Base-by-base conservation (phyloP, 2,113 vertebrate genomes). In the Takifugu bimaculatus region DNA sequence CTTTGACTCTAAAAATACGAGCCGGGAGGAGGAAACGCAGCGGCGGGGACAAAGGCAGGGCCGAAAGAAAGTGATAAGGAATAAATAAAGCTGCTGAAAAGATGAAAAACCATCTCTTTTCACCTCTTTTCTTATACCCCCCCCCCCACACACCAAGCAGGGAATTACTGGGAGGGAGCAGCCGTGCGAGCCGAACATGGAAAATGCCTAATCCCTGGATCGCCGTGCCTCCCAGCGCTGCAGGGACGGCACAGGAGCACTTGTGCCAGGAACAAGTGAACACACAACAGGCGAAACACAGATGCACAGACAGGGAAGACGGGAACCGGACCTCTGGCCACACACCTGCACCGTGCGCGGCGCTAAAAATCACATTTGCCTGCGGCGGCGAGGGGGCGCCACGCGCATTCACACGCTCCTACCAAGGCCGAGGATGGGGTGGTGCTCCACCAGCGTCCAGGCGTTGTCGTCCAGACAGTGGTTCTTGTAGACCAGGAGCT, bases 381-480 rank as follows among this genome's bases (percentile, higher is more conserved):
- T 20, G 29, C 12, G n/a, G 20, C 14, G n/a, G 27, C 43, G 32
- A 35, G 43, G 1, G 4, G 1, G 4, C 4, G 6, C 20, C 13
- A 60, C 43, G 12, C 6, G 0, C 4, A 2, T 50, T 26, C 20
- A 50, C 28, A 39, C 4, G 45, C 50, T 32, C 14, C 35, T 39
- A 98, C 96, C 97, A 75, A 99, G 87, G 84, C 96, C 94, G 47
- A 98, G 92, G 65, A 95, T 90, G 4, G 94, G 93, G 88, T 98
- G 96, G 86, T 98, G 93, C 85, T 98, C 97, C 90, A 99, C 94
- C 57, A 99, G 91, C 3, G 93, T 90, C 97, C 97, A 99, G 90
- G 93, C 94, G 78, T 94, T 95, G 89, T 99, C 97, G 64, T 99
- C 94, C 90, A 99, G 87, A 84, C 95, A 98, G 89, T 98, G 96